Conservation (phyloP, 2,797 vertebrate genomes). For the Diplodus puntazzo region DNA sequence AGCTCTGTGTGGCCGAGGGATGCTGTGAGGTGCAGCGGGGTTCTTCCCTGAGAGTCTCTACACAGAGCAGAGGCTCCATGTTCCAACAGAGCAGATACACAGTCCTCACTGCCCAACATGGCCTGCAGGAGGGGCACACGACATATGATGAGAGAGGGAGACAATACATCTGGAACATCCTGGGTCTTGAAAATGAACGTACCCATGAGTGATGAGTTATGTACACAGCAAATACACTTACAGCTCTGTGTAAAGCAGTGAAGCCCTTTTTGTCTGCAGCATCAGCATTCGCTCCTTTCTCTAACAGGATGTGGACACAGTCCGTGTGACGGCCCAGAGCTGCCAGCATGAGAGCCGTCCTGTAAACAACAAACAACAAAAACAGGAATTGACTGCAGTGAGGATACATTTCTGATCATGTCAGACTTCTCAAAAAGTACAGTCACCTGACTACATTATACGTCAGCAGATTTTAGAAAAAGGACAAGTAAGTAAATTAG, state of each 20-base stretch:
- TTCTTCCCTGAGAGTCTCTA: constrained; percentile 93
- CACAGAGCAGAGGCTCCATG: constrained; percentile 94
- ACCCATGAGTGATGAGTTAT: background rate
- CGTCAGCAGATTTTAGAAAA: background rate
- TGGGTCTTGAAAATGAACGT: background rate
- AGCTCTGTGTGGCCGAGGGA: constrained; percentile 90
- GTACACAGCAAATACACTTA: constrained; percentile 38
- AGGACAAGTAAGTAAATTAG: background rate
- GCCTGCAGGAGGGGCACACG: constrained; percentile 80
- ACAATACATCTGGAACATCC: background rate
- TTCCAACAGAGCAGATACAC: constrained; percentile 92
- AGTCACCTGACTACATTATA: background rate
- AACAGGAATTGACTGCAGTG: background rate
- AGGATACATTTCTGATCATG: background rate
- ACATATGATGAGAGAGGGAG: background rate
- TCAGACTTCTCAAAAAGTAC: background rate
- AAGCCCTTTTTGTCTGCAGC: constrained; percentile 92
- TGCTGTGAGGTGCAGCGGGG: constrained; percentile 93
- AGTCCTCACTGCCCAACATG: constrained; percentile 92
- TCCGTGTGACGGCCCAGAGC: constrained; percentile 92
- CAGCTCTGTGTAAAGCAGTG: constrained; percentile 92
- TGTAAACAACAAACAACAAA: constrained; percentile 51
- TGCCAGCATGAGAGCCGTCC: constrained; percentile 96
- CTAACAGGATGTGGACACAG: constrained; percentile 95
- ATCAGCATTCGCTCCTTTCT: constrained; percentile 93